Evolutionary conservation across 2,113 vertebrate species (phyloP).

Genomic region (Rattus norvegicus): GRCr8 NC_086019.1:53356001-53356500

Average conservation of each 20-base stretch:
- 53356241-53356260: background rate
- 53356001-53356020: background rate
- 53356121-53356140: background rate
- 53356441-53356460: background rate
- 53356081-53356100: background rate
- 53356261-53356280: background rate
- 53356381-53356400: background rate
- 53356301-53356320: fast-evolving
- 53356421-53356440: background rate
- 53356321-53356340: background rate
- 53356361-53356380: background rate
- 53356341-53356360: background rate
- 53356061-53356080: background rate
- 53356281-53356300: too few relatives aligned
- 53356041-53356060: background rate
- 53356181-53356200: too few relatives aligned
- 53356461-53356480: fast-evolving
- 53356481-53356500: background rate
- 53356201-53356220: background rate
- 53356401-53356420: background rate
- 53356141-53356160: background rate
- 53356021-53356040: background rate
- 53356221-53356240: background rate
- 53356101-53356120: background rate
- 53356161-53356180: too few relatives aligned